Conservation (phyloP, 2,113 vertebrate genomes). For the Falco punctatus region DNA sequence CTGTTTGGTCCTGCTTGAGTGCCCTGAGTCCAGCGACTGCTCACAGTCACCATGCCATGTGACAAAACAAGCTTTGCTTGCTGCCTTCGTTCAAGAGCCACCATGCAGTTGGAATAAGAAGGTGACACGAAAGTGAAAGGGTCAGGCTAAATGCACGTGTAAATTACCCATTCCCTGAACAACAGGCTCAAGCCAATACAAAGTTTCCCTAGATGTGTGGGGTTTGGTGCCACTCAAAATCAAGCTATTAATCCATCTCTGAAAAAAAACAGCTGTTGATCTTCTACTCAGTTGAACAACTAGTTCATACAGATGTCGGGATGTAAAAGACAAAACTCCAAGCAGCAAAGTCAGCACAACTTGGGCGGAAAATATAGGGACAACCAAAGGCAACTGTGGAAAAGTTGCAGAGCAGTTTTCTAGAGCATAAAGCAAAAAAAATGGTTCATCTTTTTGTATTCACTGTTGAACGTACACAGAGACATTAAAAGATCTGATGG, state of each 20-base stretch:
- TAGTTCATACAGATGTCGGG: conserved; percentile 12
- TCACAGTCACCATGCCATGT: not conserved
- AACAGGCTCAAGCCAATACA: not conserved
- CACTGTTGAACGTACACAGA: not conserved
- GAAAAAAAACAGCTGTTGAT: conserved; percentile 23
- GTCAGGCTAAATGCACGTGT: not conserved
- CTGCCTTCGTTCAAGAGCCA: not conserved
- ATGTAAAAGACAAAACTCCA: not conserved
- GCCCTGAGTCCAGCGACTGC: not conserved
- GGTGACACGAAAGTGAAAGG: not conserved
- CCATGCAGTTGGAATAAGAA: not conserved
- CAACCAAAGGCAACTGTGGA: not conserved
- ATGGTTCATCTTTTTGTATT: not conserved
- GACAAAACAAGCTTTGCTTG: not conserved
- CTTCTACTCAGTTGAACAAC: conserved; percentile 37
- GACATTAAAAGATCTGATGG: conserved; percentile 42
- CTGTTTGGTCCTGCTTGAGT: not conserved
- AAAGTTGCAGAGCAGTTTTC: not conserved
- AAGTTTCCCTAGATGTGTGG: not conserved
- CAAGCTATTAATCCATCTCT: not conserved
- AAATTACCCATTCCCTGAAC: not conserved
- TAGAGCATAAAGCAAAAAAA: conserved; percentile 30
- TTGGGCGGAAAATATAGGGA: not conserved
- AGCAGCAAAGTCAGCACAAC: not conserved
- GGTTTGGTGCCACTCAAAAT: not conserved